These are phyloP conservation scores for Drosophila heteroneura DNA, from an alignment of 2,888 invertebrate species.

Conservation along the genomic window DNA sequence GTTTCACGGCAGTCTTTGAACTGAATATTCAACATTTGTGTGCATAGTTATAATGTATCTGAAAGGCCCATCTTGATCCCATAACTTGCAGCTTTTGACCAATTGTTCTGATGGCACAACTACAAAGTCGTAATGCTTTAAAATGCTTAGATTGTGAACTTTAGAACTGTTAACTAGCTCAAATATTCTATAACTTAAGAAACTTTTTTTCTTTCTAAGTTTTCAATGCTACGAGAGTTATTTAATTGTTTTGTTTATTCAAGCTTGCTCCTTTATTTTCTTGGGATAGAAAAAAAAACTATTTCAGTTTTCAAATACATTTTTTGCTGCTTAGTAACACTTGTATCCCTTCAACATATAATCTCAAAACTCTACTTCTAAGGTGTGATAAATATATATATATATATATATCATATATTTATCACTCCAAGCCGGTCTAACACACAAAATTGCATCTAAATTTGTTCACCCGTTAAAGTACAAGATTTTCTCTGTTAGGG, in stretches of 20 bases:
- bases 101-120: neutral
- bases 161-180: too few relatives aligned
- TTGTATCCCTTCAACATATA: neutral
- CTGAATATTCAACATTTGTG: too few relatives aligned
- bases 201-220: too few relatives aligned
- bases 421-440: neutral
- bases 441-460: neutral
- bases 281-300: neutral
- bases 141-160: too few relatives aligned
- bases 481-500: neutral
- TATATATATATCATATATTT: neutral
- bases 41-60: too few relatives aligned
- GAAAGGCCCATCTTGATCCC: neutral
- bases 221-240: too few relatives aligned
- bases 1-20: too few relatives aligned
- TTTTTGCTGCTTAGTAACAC: neutral
- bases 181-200: too few relatives aligned
- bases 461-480: neutral
- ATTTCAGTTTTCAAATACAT: neutral
- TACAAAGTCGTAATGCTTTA: too few relatives aligned
- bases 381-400: neutral
- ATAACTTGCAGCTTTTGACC: neutral
- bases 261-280: neutral
- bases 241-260: neutral
- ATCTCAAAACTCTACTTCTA: neutral